phyloP scores from a whole-genome alignment of 2,113 vertebrate species.

The Rhipidura dahli region DNA sequence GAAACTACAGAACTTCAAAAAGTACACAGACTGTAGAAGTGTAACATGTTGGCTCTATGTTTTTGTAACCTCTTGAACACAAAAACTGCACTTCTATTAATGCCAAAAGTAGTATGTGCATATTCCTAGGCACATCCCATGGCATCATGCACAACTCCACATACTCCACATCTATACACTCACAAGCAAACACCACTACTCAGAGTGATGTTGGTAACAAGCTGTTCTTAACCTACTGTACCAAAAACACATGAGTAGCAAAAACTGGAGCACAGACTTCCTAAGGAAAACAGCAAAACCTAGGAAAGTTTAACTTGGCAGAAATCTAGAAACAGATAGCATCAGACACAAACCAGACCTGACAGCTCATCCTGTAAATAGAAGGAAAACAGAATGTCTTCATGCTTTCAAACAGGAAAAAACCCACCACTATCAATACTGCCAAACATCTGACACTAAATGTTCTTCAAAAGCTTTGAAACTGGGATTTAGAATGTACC shows the following conservation, averaged over 20 bases:
- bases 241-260: not conserved
- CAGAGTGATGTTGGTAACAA: not conserved
- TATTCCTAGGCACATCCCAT: not conserved
- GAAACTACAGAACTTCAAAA: not conserved
- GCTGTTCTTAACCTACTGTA: not conserved
- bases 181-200: not conserved
- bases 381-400: not conserved
- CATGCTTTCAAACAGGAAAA: not conserved
- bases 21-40: not conserved
- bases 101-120: not conserved
- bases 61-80: not conserved
- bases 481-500: not conserved
- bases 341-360: not conserved
- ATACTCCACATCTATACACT: not conserved
- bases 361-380: not conserved
- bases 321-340: not conserved
- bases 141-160: not conserved
- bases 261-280: not conserved
- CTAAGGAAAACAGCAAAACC: not conserved
- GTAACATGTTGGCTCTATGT: not conserved
- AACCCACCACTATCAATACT: not conserved
- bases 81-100: not conserved
- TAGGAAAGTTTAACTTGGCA: not conserved
- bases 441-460: not conserved
- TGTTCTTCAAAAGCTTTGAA: not conserved